A percentile compares a stretch with the other conserved stretches of the same genome.
phyloP scores from a whole-genome alignment of 64 coral and sea anemone species.

The Porites lutea region DNA sequence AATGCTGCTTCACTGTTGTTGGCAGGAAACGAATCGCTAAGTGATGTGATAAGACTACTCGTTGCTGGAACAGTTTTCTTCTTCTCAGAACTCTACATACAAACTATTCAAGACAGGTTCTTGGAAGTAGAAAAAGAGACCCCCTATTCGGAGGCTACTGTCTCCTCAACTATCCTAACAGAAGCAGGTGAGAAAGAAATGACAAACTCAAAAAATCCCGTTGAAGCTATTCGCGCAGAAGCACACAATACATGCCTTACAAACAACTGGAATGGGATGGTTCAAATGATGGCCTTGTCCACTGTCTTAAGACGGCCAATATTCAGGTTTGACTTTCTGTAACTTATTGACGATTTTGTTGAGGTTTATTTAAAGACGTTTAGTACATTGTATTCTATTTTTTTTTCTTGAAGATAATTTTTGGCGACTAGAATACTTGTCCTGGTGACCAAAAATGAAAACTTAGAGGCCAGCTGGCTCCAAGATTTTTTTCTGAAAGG shows the following conservation, averaged over 20 bases:
- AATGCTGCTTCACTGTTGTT: conserved; percentile 2
- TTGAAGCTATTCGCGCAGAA: neutral
- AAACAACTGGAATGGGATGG: too few relatives aligned
- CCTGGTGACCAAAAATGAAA: too few relatives aligned
- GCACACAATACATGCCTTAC: neutral
- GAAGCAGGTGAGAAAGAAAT: conserved; percentile 15
- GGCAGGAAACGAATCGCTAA: neutral
- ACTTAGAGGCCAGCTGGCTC: too few relatives aligned
- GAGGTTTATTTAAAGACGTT: too few relatives aligned
- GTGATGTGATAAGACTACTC: neutral
- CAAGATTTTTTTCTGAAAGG: too few relatives aligned
- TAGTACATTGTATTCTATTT: too few relatives aligned
- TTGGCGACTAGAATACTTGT: too few relatives aligned
- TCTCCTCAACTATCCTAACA: conserved; percentile 4
- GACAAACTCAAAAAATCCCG: neutral
- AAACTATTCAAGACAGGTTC: conserved; percentile 5
- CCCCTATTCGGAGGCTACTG: conserved; percentile 4
- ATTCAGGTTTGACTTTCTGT: too few relatives aligned
- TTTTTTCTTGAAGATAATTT: too few relatives aligned
- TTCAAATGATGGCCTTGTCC: neutral
- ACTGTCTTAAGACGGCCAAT: too few relatives aligned
- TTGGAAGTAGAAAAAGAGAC: neutral
- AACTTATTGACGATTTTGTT: too few relatives aligned
- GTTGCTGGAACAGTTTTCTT: neutral
- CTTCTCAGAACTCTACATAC: neutral